These are phyloP conservation scores for Danio kyathit DNA, from an alignment of 2,797 vertebrate genomes.

Conservation along the genomic window DNA sequence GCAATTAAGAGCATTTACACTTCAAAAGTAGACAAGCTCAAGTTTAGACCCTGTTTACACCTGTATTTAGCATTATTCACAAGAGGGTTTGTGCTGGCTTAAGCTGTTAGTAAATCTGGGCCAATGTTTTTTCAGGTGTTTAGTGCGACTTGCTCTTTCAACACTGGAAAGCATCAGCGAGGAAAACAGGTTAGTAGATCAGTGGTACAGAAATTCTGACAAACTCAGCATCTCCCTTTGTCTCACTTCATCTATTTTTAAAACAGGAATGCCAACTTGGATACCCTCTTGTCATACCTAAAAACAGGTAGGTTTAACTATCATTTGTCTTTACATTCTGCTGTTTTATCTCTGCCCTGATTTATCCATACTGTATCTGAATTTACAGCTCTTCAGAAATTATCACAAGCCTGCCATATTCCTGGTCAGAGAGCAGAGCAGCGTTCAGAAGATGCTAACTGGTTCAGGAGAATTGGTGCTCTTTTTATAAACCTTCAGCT, in stretches of 20 bases:
- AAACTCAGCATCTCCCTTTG: background rate
- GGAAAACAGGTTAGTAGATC: conserved; percentile 72
- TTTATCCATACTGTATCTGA: conserved; percentile 31
- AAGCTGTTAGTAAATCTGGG: background rate
- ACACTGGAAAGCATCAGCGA: conserved; percentile 71
- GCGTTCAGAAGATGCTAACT: conserved; percentile 82
- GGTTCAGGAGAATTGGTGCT: conserved; percentile 94
- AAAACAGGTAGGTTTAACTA: conserved; percentile 67
- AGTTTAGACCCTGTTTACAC: too few relatives aligned
- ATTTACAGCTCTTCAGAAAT: conserved; percentile 81
- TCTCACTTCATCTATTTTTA: conserved; percentile 10
- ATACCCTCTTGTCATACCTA: conserved; percentile 76
- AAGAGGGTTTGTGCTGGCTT: too few relatives aligned
- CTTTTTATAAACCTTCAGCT: conserved; percentile 26
- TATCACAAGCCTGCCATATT: conserved; percentile 70
- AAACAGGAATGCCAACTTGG: conserved; percentile 69
- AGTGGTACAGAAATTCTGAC: background rate
- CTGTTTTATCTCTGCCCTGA: conserved; percentile 31
- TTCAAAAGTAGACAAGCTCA: too few relatives aligned
- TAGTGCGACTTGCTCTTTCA: conserved; percentile 84
- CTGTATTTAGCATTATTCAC: too few relatives aligned
- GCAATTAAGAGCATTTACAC: too few relatives aligned
- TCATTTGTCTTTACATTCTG: background rate
- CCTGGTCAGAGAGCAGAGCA: conserved; percentile 67
- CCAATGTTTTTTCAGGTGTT: conserved; percentile 80